phyloP scores from a whole-genome alignment of 2,113 vertebrate species.

The Anguilla rostrata region DNA sequence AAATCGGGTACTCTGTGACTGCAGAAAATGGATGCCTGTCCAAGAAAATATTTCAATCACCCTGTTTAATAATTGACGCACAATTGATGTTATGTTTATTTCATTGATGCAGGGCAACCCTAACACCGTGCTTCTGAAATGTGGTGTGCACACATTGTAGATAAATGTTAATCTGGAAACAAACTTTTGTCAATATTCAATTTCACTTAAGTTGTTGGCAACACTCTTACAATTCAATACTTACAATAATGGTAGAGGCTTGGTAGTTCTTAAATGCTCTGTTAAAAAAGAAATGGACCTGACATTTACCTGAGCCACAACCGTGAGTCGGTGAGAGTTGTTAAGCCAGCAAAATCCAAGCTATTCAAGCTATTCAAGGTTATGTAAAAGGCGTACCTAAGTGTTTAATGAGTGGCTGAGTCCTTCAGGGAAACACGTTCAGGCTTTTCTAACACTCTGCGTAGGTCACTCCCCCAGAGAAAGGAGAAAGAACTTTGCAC shows the following conservation, averaged over 20 bases:
- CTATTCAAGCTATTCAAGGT: conserved; percentile 5
- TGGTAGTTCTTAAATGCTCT: conserved; percentile 21
- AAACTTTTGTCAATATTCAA: conserved; percentile 42
- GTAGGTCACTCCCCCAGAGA: neutral
- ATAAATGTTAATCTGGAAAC: conserved; percentile 55
- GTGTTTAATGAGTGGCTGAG: conserved; percentile 31
- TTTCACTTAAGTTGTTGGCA: conserved; percentile 44
- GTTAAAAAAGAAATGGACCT: conserved; percentile 35
- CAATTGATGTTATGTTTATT: conserved; percentile 31
- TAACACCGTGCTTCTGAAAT: conserved; percentile 62
- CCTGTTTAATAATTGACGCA: conserved; percentile 65
- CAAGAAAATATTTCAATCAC: conserved; percentile 62
- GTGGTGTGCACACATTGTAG: conserved; percentile 54
- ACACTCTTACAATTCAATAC: conserved; percentile 14
- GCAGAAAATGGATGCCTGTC: conserved; percentile 51
- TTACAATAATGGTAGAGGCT: neutral
- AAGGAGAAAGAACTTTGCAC: neutral
- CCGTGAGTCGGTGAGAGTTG: conserved; percentile 7
- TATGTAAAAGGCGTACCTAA: conserved; percentile 29
- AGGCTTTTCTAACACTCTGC: conserved; percentile 4
- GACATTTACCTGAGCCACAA: conserved; percentile 29
- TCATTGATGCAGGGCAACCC: conserved; percentile 56
- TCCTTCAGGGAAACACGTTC: conserved; percentile 1
- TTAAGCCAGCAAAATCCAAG: conserved; percentile 30
- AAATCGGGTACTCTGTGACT: conserved; percentile 7